phyloP scores from a whole-genome alignment of 2,797 vertebrate species.

The Lepidocolaptes lacrymiger region DNA sequence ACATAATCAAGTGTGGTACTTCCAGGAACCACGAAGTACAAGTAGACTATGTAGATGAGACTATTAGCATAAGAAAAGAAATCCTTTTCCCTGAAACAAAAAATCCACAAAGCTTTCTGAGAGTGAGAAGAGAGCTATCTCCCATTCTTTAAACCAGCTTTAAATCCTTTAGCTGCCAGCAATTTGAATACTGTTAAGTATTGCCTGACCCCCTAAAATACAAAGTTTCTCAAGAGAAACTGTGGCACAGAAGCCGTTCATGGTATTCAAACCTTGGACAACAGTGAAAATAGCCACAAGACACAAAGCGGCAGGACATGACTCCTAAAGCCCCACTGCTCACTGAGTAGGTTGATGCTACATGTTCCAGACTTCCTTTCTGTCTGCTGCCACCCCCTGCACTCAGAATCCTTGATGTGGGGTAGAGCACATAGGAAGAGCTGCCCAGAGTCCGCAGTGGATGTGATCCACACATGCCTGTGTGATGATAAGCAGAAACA shows the following conservation, averaged over 20 bases:
- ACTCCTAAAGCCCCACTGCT: not conserved
- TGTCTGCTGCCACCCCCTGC: not conserved
- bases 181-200: not conserved
- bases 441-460: accelerated
- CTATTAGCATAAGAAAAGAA: not conserved
- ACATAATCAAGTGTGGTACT: not conserved
- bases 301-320: not conserved
- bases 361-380: not conserved
- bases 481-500: not conserved
- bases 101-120: not conserved
- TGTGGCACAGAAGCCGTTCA: not conserved
- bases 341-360: not conserved
- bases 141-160: not conserved
- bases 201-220: not conserved
- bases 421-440: not conserved
- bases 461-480: not conserved
- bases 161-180: not conserved
- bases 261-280: not conserved
- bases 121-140: not conserved
- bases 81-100: not conserved
- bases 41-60: not conserved
- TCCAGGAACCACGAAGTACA: not conserved
- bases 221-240: not conserved
- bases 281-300: not conserved
- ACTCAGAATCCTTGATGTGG: not conserved